Base-by-base conservation (phyloP, 2,797 vertebrate genomes). In the Rousettus madagascariensis region DNA sequence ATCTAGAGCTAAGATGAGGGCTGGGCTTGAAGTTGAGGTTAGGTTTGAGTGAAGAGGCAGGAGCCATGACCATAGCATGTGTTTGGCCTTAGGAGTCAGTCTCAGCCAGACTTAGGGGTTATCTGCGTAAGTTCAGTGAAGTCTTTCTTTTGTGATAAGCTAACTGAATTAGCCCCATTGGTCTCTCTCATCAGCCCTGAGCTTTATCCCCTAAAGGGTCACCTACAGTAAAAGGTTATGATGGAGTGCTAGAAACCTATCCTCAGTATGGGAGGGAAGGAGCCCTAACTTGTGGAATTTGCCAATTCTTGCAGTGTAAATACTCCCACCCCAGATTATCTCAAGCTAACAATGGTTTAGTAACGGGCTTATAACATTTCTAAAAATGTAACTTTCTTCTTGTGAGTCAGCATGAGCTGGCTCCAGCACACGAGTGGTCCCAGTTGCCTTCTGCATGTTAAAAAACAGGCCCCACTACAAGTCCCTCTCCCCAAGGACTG, bases 401-500 rank as follows among this genome's bases (percentile, higher is more conserved):
- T 0, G 0, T 20, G 22, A 41, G 43, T 0, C 16, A 9, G 77
- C 22, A 30, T 0, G 3, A 83, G 41, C 28, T 16, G 41, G 17
- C 26, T 19, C 19, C 82, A 33, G 86, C 2, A 46, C 2, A 6
- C 28, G 1, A 33, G 68, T 36, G 49, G 55, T 13, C 55, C 24
- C 13, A 69, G 28, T 11, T 9, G 12, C 22, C 77, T 22, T 49
- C 36, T 20, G 1, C n/a, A 9, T 0, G 6, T 63, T 19, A 19
- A 19, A 5, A n/a, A 2, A 11, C 4, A 1, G 43, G 59, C 7
- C 80, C 66, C 3, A 3, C 10, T 10, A 13, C 41, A 3, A 15
- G 43, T 0, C 41, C 24, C 7, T 0, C 12, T 20, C 19, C 28
- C 49, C 19, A 2, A 4, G 12, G 43, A 6, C 26, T 8, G 2